phyloP scores from a whole-genome alignment of 2,113 vertebrate genomes.

The Morone chrysops region DNA sequence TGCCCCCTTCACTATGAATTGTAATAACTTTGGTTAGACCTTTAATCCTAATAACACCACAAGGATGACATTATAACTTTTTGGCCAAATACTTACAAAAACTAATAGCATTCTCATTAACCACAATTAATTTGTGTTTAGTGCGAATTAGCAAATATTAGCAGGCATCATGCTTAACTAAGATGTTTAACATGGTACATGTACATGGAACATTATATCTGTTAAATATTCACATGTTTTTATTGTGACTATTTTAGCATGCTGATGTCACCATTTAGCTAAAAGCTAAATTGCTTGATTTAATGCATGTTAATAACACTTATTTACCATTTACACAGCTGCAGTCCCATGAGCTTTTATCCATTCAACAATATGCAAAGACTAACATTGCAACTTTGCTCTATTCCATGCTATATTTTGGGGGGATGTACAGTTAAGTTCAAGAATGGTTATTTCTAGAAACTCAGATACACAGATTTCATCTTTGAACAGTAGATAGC shows the following conservation, averaged over 20 bases:
- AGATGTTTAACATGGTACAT: neutral
- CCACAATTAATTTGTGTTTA: no score
- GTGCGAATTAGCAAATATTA: neutral
- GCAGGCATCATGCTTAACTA: neutral
- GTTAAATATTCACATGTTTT: neutral
- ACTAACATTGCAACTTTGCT: neutral
- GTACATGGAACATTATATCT: neutral
- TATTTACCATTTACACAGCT: neutral
- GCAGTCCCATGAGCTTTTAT: neutral
- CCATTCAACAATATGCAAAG: neutral
- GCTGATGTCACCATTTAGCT: neutral
- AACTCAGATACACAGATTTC: neutral
- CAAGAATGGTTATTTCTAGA: neutral
- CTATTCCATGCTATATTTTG: neutral
- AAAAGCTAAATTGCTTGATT: neutral
- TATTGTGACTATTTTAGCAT: no score
- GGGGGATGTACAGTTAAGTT: neutral
- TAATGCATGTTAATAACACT: neutral
- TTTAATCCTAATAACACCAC: no score
- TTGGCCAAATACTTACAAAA: no score
- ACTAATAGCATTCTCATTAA: no score
- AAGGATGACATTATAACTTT: no score
- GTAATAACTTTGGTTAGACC: no score
- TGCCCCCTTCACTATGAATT: no score
- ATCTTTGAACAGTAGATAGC: neutral